phyloP scores from a whole-genome alignment of 23 tunicate genomes.

The Ascidia mentula region DNA sequence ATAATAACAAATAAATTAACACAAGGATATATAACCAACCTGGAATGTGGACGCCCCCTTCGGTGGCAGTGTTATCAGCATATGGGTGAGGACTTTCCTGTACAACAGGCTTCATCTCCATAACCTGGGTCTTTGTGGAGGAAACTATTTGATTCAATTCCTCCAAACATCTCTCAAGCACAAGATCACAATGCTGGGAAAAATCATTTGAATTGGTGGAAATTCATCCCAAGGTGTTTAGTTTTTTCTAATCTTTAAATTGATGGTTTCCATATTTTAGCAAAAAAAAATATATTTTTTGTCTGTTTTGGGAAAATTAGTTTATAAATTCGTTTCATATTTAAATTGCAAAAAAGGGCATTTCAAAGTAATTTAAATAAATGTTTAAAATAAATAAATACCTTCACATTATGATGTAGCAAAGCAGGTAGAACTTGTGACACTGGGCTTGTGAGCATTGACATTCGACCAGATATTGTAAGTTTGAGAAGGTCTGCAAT shows the following conservation, averaged over 20 bases:
- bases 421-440: background rate
- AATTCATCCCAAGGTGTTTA: no score
- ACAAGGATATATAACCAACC: no score
- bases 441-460: background rate
- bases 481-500: constrained; percentile 42
- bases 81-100: constrained; percentile 82
- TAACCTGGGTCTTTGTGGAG: constrained; percentile 4
- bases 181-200: constrained; percentile 10
- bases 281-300: no score
- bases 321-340: no score
- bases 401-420: background rate
- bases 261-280: no score
- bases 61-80: constrained; percentile 24
- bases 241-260: no score
- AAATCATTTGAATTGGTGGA: no score
- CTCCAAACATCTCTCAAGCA: constrained; percentile 29
- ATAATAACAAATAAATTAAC: no score
- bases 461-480: constrained; percentile 30
- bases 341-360: no score
- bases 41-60: constrained; percentile 58
- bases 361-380: no score
- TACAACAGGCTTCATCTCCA: constrained; percentile 47
- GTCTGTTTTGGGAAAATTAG: no score
- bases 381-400: no score
- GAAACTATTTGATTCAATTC: constrained; percentile 41